Percentiles rank a stretch among this genome's conserved stretches.
Evolutionary conservation across 1,140 invertebrate genomes (phyloP).

Genomic region (Zaprionus inermis): DNA sequence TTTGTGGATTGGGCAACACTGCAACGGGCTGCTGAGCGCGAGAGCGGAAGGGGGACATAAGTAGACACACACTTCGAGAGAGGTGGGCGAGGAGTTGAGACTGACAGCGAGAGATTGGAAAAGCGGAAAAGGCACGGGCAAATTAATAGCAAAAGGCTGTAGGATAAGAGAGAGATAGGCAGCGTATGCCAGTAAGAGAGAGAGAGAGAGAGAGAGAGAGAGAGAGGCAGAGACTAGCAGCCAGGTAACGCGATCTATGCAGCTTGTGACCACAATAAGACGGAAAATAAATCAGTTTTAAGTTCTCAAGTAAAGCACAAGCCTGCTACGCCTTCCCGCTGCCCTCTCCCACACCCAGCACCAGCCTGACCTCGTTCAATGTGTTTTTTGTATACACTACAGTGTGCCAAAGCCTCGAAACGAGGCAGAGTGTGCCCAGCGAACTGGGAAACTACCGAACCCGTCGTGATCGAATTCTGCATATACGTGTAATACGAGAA

Average conservation of each 20-base stretch:
- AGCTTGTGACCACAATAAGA: slow-evolving; percentile 47
- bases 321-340: neutral
- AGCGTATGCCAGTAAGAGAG: neutral
- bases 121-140: slow-evolving; percentile 54
- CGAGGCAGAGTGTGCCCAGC: neutral
- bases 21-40: neutral
- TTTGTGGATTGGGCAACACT: slow-evolving; percentile 59
- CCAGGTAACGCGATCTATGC: slow-evolving; percentile 18
- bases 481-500: neutral
- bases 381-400: neutral
- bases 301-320: slow-evolving; percentile 28
- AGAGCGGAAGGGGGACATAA: neutral
- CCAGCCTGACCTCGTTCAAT: neutral
- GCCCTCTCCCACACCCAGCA: neutral
- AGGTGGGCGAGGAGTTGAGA: neutral
- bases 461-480: neutral
- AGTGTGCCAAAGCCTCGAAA: neutral
- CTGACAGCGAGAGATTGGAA: slow-evolving; percentile 25
- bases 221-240: too few species aligned
- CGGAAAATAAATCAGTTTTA: slow-evolving; percentile 68
- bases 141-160: slow-evolving; percentile 32
- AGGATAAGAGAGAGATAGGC: neutral
- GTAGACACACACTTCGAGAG: neutral
- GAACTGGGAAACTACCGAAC: neutral
- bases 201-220: neutral